phyloP scores from a whole-genome alignment of 2,888 invertebrate genomes.

The Leptura quadrifasciata region DNA sequence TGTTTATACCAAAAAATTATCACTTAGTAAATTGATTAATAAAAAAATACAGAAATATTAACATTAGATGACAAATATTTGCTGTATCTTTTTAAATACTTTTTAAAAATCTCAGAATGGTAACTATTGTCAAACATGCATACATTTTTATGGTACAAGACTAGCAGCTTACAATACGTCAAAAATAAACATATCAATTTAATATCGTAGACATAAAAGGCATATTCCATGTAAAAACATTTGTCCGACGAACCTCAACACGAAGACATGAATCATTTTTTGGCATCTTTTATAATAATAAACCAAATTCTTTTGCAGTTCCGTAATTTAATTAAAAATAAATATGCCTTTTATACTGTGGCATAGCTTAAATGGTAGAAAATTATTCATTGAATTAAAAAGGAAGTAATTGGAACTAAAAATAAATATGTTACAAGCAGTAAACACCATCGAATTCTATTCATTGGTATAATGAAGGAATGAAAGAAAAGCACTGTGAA shows the following conservation, averaged over 20 bases:
- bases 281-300: too few species aligned
- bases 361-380: constrained; percentile 18
- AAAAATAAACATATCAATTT: constrained; percentile 30
- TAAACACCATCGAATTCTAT: too few species aligned
- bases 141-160: constrained; percentile 54
- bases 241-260: not conserved
- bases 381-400: not conserved
- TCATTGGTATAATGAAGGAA: too few species aligned
- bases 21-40: constrained; percentile 60
- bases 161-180: constrained; percentile 45
- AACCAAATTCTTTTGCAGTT: too few species aligned
- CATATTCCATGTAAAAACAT: constrained; percentile 28
- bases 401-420: too few species aligned
- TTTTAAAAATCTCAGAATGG: constrained; percentile 58
- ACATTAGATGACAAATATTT: constrained; percentile 46
- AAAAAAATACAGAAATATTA: constrained; percentile 55
- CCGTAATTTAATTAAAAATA: not conserved
- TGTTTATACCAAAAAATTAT: constrained; percentile 64
- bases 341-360: constrained; percentile 35
- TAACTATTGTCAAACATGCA: constrained; percentile 65
- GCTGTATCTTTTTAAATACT: constrained; percentile 43
- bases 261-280: too few species aligned
- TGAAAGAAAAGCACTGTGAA: too few species aligned
- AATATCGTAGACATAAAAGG: constrained; percentile 22
- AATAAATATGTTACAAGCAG: too few species aligned